Conservation (phyloP, 2,113 vertebrate species). For the Arothron firmamentum region DNA sequence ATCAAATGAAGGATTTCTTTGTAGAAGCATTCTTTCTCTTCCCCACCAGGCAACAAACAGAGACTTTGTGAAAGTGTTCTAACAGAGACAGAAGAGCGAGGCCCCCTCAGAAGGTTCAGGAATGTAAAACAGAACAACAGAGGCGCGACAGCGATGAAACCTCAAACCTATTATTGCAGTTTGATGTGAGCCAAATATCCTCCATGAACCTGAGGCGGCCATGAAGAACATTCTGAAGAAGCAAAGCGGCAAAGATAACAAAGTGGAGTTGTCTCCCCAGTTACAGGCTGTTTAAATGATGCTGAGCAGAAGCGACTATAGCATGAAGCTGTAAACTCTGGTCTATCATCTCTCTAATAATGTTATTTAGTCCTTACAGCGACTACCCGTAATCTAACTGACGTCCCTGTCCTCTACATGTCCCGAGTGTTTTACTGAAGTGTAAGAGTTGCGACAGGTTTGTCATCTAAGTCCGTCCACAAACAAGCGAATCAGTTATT, state of each 20-base stretch:
- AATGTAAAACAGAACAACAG: slow-evolving; percentile 72
- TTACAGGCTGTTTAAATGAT: slow-evolving; percentile 51
- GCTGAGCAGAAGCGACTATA: slow-evolving; percentile 49
- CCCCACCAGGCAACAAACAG: slow-evolving; percentile 61
- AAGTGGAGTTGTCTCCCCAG: slow-evolving; percentile 22
- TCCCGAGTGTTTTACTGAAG: slow-evolving; percentile 50
- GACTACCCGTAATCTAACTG: slow-evolving; percentile 97
- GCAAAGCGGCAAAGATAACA: slow-evolving; percentile 31
- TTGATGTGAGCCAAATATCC: slow-evolving; percentile 64
- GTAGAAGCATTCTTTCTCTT: slow-evolving; percentile 32
- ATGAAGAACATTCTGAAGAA: slow-evolving; percentile 66
- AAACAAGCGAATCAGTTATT: slow-evolving; percentile 57
- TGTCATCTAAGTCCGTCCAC: slow-evolving; percentile 63
- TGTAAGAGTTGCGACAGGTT: slow-evolving; percentile 64
- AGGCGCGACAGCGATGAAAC: slow-evolving; percentile 65
- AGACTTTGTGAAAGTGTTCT: slow-evolving; percentile 58
- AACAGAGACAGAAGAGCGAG: slow-evolving; percentile 70
- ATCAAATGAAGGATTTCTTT: slow-evolving; percentile 53
- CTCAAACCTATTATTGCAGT: slow-evolving; percentile 77
- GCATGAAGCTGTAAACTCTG: slow-evolving; percentile 59
- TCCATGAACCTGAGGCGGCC: slow-evolving; percentile 71
- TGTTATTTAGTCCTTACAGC: slow-evolving; percentile 75
- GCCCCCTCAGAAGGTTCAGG: slow-evolving; percentile 69
- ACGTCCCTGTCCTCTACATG: slow-evolving; percentile 80
- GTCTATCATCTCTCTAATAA: slow-evolving; percentile 57